Evolutionary conservation across 2,888 invertebrate species (phyloP).

Genomic region (Amiota mariae): DNA sequence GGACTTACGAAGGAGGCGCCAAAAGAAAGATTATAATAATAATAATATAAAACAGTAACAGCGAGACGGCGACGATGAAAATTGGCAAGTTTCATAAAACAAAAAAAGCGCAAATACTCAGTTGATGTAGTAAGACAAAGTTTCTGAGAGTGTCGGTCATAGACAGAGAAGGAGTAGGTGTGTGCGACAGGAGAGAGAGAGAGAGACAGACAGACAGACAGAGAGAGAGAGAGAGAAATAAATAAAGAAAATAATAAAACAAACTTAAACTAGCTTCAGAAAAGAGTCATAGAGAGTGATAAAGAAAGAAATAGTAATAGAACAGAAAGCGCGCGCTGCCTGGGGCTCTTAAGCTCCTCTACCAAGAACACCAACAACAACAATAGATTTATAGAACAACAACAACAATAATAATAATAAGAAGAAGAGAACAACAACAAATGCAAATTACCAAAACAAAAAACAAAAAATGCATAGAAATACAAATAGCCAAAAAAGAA

Average conservation of each 20-base stretch:
- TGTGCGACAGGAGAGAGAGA: too few species aligned
- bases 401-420: neutral
- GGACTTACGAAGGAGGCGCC: too few species aligned
- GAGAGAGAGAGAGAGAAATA: neutral
- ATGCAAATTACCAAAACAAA: too few species aligned
- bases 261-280: too few species aligned
- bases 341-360: too few species aligned
- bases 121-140: neutral
- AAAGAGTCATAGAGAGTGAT: too few species aligned
- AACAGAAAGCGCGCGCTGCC: too few species aligned
- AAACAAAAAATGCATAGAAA: neutral
- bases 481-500: neutral
- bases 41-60: conserved; percentile 2
- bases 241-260: too few species aligned
- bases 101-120: neutral
- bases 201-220: neutral
- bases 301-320: too few species aligned
- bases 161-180: neutral
- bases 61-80: neutral
- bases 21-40: neutral
- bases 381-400: too few species aligned
- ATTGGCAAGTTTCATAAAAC: conserved; percentile 4
- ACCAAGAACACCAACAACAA: too few species aligned
- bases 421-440: neutral
- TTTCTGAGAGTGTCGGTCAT: neutral